phyloP scores from a whole-genome alignment of 2,113 vertebrate species.

The Recurvirostra avosetta region DNA sequence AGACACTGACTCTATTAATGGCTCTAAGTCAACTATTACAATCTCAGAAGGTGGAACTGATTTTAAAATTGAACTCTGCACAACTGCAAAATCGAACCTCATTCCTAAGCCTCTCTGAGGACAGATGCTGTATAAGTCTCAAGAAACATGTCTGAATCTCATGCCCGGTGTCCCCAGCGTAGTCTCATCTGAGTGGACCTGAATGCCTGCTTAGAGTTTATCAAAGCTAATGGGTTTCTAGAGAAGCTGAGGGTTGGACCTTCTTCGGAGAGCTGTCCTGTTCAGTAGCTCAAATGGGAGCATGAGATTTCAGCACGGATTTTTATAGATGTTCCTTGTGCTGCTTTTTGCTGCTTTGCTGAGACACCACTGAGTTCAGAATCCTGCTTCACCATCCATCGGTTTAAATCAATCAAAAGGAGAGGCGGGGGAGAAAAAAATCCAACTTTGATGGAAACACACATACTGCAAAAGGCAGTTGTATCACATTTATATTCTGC shows the following conservation, averaged over 20 bases:
- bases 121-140: neutral
- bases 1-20: neutral
- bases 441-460: neutral
- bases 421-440: neutral
- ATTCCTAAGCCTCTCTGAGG: neutral
- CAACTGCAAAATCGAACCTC: neutral
- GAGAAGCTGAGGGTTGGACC: neutral
- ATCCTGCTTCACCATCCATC: neutral
- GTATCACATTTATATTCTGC: constrained; percentile 27
- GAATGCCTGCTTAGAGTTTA: neutral
- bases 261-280: neutral
- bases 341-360: neutral
- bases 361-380: neutral
- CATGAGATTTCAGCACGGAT: neutral
- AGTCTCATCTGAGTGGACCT: neutral
- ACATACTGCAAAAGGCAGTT: neutral
- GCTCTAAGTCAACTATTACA: neutral
- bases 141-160: neutral
- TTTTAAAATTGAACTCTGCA: neutral
- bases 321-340: neutral
- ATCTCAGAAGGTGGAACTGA: neutral
- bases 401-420: constrained; percentile 15
- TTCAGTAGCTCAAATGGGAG: neutral
- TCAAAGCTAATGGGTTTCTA: neutral
- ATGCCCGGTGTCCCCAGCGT: neutral